Evolutionary conservation across 2,113 vertebrate species (phyloP).

Genomic region (Chionis minor): DNA sequence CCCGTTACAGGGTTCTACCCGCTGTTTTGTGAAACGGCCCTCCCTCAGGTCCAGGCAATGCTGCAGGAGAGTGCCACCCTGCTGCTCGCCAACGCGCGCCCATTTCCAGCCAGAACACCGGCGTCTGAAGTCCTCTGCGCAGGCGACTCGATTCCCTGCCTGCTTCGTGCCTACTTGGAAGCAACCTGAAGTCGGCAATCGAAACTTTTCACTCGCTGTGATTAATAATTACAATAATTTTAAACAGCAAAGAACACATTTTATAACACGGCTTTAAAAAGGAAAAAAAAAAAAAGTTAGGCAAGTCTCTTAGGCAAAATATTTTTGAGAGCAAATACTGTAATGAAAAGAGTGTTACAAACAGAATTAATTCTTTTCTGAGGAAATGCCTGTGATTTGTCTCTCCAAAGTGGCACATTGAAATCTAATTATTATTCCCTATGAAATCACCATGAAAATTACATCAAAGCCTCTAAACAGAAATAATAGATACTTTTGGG

Average conservation of each 20-base stretch:
- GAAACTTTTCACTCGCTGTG: neutral
- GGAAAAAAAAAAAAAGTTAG: neutral
- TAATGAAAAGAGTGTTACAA: neutral
- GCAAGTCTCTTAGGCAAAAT: neutral
- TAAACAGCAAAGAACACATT: neutral
- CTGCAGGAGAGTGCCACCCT: rapidly evolving
- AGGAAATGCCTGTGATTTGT: constrained; percentile 14
- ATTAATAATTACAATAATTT: neutral
- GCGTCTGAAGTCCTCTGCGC: neutral
- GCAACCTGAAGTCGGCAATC: neutral
- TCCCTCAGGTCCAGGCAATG: neutral
- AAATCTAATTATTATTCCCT: constrained; percentile 38
- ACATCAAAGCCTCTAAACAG: constrained; percentile 2
- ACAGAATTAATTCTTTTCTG: neutral
- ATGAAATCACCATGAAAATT: constrained; percentile 18
- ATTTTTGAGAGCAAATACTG: neutral
- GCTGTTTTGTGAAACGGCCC: neutral
- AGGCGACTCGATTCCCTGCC: neutral
- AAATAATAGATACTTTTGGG: constrained; percentile 11
- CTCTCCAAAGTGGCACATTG: constrained; percentile 25
- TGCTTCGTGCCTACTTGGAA: neutral
- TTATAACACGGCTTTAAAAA: neutral
- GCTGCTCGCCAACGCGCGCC: too few relatives aligned
- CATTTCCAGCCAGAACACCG: neutral
- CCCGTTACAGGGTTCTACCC: neutral